Base-by-base conservation (phyloP, 2,888 invertebrate species). In the Drosophila ustulata region DNA sequence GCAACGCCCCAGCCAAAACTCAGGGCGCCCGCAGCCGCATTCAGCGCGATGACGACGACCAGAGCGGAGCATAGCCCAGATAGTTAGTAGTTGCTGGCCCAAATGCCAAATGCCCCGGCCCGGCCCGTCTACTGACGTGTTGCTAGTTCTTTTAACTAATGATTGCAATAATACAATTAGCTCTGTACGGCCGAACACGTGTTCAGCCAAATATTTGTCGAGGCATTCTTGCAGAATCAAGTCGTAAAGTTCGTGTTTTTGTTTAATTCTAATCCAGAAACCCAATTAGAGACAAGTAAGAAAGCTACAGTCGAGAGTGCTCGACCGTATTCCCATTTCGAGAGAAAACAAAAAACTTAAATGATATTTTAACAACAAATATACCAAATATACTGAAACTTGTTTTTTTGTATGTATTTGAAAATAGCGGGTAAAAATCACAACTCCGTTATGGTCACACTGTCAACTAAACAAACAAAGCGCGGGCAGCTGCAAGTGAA, bases 51-150 rank as follows among this genome's bases (percentile, higher is more conserved):
- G 75, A 67, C 64, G 64, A 59, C 30, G 39, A 34, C 30, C 23
- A 39, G 26, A 34, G 49, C 3, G 11, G 51, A 25, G n/a, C 37
- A 32, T 32, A 58, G 63, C 30, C 52, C 58, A 46, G 55, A 63
- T 66, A 63, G 69, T 61, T 62, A 43, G 66, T 61, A 71, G 30
- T 7, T 30, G 82, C 66, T 71, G 65, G 74, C 61, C 56, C 52
- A 65, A 81, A 74, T 73, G 57, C 70, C 51, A 37, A 53, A 53
- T 30, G 28, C 6, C 26, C 52, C 28, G 25, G 28, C 47, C 32
- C 8, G 32, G 32, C 9, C 18, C 43, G 39, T n/a, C 32, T 51
- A 77, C 86, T 86, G 85, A 84, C 85, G 82, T 81, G 75, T 84
- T 71, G 70, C 46, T 59, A 58, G 58, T 26, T 8, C 45, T n/a